Base-by-base conservation (phyloP, 2,888 invertebrate species). In the Odontocolon sp. region DNA sequence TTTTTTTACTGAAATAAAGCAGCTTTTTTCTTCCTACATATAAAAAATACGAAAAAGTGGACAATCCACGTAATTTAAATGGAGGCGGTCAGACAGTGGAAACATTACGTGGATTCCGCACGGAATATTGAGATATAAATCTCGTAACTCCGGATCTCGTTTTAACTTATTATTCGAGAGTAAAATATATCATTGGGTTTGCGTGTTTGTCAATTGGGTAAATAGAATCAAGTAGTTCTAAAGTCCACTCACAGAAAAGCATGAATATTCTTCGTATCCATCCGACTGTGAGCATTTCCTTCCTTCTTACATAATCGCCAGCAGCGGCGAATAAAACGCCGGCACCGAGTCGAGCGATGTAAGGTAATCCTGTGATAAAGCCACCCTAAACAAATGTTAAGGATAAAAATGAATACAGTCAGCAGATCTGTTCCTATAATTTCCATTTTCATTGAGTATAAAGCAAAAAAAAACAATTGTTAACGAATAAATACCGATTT, bases 321-420 rank as follows among this genome's bases (percentile, higher is more conserved):
- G 95, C 90, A 6, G 93, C 91, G 31, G 96, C 96, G 86, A 96
- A 96, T 54, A 94, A 90, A 54, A 95, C 93, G 2, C 95, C 95
- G 57, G 94, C 91, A 18, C 94, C 87, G 75, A 96, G 90, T 83
- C 96, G 92, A 0, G 95, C 94, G 61, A 96, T 92, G 83, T 96
- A 95, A 0, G 96, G 96, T 66, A 95, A 87, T 4, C 95, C 94
- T 8, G 95, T 94, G 69, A 96, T 91, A 8, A 94, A 92, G 33
- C 96, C 96, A 42, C 95, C 95, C 78, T 95, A 92, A 1, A 73
- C 70, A 63, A 21, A n/a, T n/a, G n/a, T n/a, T n/a, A n/a, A n/a
- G n/a, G n/a, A n/a, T n/a, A n/a, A n/a, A n/a, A n/a, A n/a, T n/a
- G n/a, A n/a, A n/a, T n/a, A n/a, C n/a, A n/a, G n/a, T n/a, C n/a